These are phyloP conservation scores for Scelioninae gen. 1 DNA, from an alignment of 2,888 invertebrate species.

Conservation along the genomic window DNA sequence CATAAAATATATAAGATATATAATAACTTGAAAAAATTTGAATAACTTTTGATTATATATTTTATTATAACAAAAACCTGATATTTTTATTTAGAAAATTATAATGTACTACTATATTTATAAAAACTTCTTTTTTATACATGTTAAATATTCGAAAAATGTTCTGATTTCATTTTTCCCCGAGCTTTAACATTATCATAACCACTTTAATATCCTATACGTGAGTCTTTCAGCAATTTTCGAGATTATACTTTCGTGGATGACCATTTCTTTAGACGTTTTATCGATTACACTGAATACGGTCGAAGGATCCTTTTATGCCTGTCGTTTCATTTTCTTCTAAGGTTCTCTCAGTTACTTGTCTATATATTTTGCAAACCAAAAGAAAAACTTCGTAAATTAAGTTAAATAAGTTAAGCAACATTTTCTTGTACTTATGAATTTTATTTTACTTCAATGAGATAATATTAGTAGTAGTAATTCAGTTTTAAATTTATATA, in stretches of 20 bases:
- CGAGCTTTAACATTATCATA: background rate
- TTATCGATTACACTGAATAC: slow-evolving; percentile 14
- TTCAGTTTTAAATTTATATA: too few relatives aligned
- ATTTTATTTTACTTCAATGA: background rate
- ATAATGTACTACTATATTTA: too few relatives aligned
- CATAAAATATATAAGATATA: too few relatives aligned
- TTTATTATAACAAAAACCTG: too few relatives aligned
- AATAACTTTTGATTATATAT: too few relatives aligned
- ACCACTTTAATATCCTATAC: slow-evolving; percentile 4
- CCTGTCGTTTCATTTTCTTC: slow-evolving; percentile 2
- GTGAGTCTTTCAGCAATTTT: slow-evolving; percentile 18
- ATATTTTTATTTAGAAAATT: too few relatives aligned
- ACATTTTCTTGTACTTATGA: background rate
- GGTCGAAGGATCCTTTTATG: slow-evolving; percentile 1
- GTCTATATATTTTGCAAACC: background rate
- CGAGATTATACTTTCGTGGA: slow-evolving; percentile 13
- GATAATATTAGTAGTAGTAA: background rate
- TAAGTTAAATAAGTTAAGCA: background rate
- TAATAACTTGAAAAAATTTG: too few relatives aligned
- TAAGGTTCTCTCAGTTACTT: slow-evolving; percentile 11
- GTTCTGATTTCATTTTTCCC: background rate
- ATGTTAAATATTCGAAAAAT: too few relatives aligned
- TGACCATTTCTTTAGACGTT: slow-evolving; percentile 19
- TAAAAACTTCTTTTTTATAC: too few relatives aligned
- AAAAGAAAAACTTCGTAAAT: background rate